A percentile compares a stretch with the other conserved stretches of the same genome.
These are phyloP conservation scores for Microctenopoma steveboyesi DNA, from an alignment of 2,797 vertebrate species.

Conservation along the genomic window DNA sequence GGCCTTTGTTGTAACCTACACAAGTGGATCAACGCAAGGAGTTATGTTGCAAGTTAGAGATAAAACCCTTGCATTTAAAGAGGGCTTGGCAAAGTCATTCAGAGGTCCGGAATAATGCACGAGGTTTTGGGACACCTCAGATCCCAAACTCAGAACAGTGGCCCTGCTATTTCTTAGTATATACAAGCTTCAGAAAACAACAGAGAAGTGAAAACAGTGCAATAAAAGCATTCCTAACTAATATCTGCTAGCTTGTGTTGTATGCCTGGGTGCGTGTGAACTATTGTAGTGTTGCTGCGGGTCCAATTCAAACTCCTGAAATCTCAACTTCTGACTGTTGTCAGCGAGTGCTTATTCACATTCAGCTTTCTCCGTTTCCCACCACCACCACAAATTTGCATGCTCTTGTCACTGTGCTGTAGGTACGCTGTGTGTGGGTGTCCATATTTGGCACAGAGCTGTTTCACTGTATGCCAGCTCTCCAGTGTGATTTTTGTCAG, in stretches of 20 bases:
- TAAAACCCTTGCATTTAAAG: slow-evolving; percentile 21
- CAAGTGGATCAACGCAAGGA: slow-evolving; percentile 50
- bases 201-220: not conserved
- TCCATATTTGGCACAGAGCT: slow-evolving; percentile 62
- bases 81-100: slow-evolving; percentile 21
- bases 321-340: slow-evolving; percentile 38
- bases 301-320: slow-evolving; percentile 26
- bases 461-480: slow-evolving; percentile 61
- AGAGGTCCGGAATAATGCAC: not conserved
- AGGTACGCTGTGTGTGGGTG: slow-evolving; percentile 62
- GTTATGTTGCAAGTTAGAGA: slow-evolving; percentile 30
- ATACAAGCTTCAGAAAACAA: no score
- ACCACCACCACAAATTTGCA: slow-evolving; percentile 46
- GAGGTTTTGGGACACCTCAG: slow-evolving; percentile 2
- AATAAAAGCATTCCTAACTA: slow-evolving; percentile 15
- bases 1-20: slow-evolving; percentile 44
- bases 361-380: slow-evolving; percentile 29
- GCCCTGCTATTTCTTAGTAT: no score
- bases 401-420: slow-evolving; percentile 51
- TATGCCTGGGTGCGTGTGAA: slow-evolving; percentile 6
- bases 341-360: slow-evolving; percentile 42
- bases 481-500: slow-evolving; percentile 68
- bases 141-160: no score
- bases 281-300: not conserved
- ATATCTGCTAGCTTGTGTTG: not conserved